Evolutionary conservation across 64 coral and sea anemone genomes (phyloP).

Genomic region (Catalaphyllia jardinei): DNA sequence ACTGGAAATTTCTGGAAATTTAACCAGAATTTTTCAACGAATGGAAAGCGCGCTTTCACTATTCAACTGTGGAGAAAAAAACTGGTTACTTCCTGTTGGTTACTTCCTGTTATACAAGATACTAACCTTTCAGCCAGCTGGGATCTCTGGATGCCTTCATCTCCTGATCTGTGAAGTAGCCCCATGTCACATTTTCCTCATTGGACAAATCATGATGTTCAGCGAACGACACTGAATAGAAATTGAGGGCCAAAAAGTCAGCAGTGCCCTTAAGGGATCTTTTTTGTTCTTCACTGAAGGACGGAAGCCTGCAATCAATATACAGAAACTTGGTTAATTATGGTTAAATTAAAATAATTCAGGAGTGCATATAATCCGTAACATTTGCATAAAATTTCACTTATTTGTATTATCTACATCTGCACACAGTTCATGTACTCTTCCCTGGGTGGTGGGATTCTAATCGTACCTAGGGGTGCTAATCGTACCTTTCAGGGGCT

Average conservation of each 20-base stretch:
- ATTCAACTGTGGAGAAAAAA: not conserved
- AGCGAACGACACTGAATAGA: conserved; percentile 72
- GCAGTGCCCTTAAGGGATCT: conserved; percentile 68
- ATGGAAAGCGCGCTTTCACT: not conserved
- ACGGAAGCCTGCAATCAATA: conserved; percentile 51
- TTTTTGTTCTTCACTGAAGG: conserved; percentile 78
- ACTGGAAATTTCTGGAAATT: no score
- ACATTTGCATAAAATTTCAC: no score
- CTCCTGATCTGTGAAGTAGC: conserved; percentile 76
- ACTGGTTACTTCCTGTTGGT: no score
- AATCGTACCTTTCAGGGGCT: no score
- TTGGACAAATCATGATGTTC: conserved; percentile 57
- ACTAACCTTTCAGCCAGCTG: conserved; percentile 83
- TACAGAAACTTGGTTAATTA: not conserved
- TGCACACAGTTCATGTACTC: no score
- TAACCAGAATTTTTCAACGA: not conserved
- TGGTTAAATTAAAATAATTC: no score
- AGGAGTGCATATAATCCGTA: no score
- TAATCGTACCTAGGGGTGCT: no score
- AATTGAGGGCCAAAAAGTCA: conserved; percentile 84
- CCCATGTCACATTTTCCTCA: conserved; percentile 57
- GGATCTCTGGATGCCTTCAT: conserved; percentile 62
- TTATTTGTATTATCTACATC: no score
- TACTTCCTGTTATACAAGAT: not conserved
- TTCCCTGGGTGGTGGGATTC: no score